phyloP scores from a whole-genome alignment of 2,797 vertebrate genomes.

The Schizothorax lantsangensis region DNA sequence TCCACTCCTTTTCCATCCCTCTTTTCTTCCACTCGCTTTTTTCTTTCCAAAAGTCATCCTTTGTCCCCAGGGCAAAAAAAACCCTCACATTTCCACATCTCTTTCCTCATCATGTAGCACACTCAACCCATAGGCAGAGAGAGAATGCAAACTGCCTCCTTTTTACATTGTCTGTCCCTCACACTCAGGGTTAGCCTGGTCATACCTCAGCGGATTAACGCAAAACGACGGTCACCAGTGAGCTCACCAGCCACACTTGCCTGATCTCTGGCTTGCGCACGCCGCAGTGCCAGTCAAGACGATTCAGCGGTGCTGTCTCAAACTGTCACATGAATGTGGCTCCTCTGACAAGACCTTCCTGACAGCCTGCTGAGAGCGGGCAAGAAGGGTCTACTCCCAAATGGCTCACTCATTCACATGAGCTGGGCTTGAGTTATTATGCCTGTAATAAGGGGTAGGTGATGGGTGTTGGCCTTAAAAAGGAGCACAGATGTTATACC shows the following conservation, averaged over 20 bases:
- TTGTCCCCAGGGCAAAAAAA: conserved; percentile 9
- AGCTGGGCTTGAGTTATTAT: conserved; percentile 47
- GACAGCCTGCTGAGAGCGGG: conserved; percentile 55
- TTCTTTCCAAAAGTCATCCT: conserved; percentile 38
- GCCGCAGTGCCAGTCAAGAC: conserved; percentile 57
- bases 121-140: conserved; percentile 27
- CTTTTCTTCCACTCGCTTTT: conserved; percentile 30
- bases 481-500: conserved; percentile 32
- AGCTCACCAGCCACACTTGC: conserved; percentile 51
- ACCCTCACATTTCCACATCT: conserved; percentile 36
- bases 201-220: conserved; percentile 50
- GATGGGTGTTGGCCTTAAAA: conserved; percentile 44
- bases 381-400: conserved; percentile 55
- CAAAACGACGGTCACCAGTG: conserved; percentile 49
- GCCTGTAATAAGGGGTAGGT: conserved; percentile 44
- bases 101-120: conserved; percentile 34
- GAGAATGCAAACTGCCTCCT: conserved; percentile 27
- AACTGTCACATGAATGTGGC: conserved; percentile 61
- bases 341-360: conserved; percentile 54
- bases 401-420: conserved; percentile 49
- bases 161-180: conserved; percentile 41
- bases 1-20: conserved; percentile 16
- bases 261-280: conserved; percentile 41
- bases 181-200: conserved; percentile 32
- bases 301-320: conserved; percentile 54